Evolutionary conservation across 2,888 invertebrate genomes (phyloP).

Genomic region (Pammene fasciana): DNA sequence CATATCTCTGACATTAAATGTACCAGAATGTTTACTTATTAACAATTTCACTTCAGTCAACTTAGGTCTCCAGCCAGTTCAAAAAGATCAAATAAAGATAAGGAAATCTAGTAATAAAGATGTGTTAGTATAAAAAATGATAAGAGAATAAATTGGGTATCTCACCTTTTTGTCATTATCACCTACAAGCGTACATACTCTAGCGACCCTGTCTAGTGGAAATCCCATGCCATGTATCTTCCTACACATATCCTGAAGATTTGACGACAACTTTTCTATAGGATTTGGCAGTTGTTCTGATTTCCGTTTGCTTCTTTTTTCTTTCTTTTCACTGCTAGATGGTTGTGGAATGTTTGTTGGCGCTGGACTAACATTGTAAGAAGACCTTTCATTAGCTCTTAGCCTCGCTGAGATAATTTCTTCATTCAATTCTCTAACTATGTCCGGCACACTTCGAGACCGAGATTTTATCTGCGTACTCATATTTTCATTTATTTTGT

Average conservation of each 20-base stretch:
- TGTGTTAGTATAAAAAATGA: neutral
- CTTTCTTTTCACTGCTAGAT: constrained; percentile 58
- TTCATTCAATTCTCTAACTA: constrained; percentile 88
- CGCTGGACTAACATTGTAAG: constrained; percentile 81
- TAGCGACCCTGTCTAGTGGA: constrained; percentile 89
- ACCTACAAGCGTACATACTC: constrained; percentile 90
- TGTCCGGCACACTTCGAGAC: constrained; percentile 88
- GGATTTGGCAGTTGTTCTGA: constrained; percentile 70
- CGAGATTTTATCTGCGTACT: constrained; percentile 69
- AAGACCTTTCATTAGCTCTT: constrained; percentile 77
- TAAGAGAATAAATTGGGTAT: constrained; percentile 27
- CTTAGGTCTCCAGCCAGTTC: no score
- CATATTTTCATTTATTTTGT: constrained; percentile 47
- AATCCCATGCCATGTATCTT: constrained; percentile 95
- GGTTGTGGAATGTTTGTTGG: constrained; percentile 55
- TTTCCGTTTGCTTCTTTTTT: constrained; percentile 60
- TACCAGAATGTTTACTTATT: neutral
- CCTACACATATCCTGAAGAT: constrained; percentile 86
- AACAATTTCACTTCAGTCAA: neutral
- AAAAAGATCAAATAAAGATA: no score
- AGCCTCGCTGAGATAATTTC: constrained; percentile 82
- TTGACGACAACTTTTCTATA: constrained; percentile 70
- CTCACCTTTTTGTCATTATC: constrained; percentile 92
- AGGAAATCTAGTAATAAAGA: no score
- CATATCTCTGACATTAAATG: no score